Evolutionary conservation across 2,888 invertebrate genomes (phyloP).

Genomic region (Cordilura impudica): DNA sequence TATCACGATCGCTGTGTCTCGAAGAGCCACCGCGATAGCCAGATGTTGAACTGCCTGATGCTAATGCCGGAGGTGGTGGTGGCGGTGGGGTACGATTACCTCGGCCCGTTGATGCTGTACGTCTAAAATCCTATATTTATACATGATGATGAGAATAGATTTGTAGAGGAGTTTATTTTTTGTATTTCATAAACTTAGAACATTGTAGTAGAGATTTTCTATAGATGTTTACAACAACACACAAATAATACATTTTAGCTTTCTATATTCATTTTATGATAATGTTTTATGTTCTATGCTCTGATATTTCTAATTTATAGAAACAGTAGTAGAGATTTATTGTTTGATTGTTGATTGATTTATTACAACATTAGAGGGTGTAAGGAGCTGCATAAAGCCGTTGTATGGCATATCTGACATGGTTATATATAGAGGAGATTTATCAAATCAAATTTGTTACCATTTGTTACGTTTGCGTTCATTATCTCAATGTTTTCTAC

Average conservation of each 20-base stretch:
- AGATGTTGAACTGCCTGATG: conserved; percentile 67
- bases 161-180: conserved; percentile 71
- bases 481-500: conserved; percentile 33
- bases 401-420: conserved; percentile 14
- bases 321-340: conserved; percentile 46
- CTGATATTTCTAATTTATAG: conserved; percentile 61
- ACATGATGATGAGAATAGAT: conserved; percentile 74
- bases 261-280: conserved; percentile 1
- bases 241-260: conserved; percentile 64
- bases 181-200: conserved; percentile 44
- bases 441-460: conserved; percentile 50
- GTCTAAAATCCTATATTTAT: conserved; percentile 77
- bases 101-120: conserved; percentile 72
- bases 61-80: conserved; percentile 71
- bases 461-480: conserved; percentile 17
- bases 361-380: conserved; percentile 64
- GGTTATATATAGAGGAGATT: conserved; percentile 44
- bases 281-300: conserved; percentile 60
- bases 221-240: conserved; percentile 43
- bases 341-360: conserved; percentile 66
- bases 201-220: conserved; percentile 55
- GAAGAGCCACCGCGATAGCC: conserved; percentile 66
- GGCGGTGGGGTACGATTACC: conserved; percentile 76
- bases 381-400: conserved; percentile 54
- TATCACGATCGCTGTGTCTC: conserved; percentile 66